Percentiles rank a stretch among this genome's conserved stretches.
Evolutionary conservation across 2,113 vertebrate genomes (phyloP).

Genomic region (Caranx ignobilis): DNA sequence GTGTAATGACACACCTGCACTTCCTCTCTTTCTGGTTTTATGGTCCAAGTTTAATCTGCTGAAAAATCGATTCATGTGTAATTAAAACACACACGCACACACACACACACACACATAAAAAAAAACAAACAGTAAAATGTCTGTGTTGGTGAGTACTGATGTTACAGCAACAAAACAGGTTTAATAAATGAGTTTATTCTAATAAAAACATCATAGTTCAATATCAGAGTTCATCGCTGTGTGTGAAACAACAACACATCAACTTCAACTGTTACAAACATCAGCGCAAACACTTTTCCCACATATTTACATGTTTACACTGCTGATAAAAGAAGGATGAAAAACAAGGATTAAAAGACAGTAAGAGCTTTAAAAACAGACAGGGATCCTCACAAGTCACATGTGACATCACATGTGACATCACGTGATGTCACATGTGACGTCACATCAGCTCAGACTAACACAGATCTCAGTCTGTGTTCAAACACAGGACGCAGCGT

Average conservation of each 20-base stretch:
- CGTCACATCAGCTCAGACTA: no score
- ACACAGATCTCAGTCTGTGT: no score
- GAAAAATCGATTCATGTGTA: no score
- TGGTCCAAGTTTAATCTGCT: no score
- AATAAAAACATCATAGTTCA: slow-evolving; percentile 49
- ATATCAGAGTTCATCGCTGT: slow-evolving; percentile 31
- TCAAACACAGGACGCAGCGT: no score
- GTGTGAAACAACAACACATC: slow-evolving; percentile 4
- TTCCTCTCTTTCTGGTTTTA: no score
- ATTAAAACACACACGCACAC: no score
- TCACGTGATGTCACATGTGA: no score
- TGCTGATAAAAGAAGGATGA: slow-evolving; percentile 1
- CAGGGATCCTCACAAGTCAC: not conserved
- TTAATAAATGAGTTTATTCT: slow-evolving; percentile 66
- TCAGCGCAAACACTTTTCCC: slow-evolving; percentile 23
- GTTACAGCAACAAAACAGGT: not conserved
- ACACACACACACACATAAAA: no score
- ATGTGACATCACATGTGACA: no score
- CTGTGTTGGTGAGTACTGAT: not conserved
- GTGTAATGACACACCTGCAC: no score
- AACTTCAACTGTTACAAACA: slow-evolving; percentile 25
- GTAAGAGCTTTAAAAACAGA: not conserved
- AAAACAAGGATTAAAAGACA: slow-evolving; percentile 29
- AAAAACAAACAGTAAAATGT: no score
- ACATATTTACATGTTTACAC: slow-evolving; percentile 55